Conservation (phyloP, 1,140 invertebrate species). For the Artemia franciscana region DNA sequence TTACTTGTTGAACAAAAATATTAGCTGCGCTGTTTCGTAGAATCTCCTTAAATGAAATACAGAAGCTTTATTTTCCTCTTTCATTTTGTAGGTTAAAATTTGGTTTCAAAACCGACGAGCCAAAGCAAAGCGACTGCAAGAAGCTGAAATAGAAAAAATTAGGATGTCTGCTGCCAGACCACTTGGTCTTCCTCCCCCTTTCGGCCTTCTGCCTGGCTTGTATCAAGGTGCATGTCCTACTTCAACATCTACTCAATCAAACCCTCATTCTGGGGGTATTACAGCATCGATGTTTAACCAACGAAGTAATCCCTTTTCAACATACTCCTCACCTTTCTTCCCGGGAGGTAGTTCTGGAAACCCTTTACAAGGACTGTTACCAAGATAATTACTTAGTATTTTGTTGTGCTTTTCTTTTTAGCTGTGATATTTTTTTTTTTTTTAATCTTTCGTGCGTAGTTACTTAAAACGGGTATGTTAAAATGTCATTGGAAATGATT, state of each 20-base stretch:
- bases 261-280: not conserved
- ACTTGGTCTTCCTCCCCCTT: conserved; percentile 15
- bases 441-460: not conserved
- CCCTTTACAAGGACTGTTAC: not conserved
- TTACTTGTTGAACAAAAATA: too few relatives aligned
- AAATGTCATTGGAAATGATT: too few relatives aligned
- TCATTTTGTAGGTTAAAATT: conserved; percentile 29
- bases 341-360: not conserved
- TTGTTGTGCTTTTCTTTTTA: not conserved
- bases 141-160: conserved; percentile 27
- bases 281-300: not conserved
- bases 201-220: conserved; percentile 11
- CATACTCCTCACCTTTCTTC: not conserved
- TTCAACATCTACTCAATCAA: not conserved
- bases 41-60: too few relatives aligned
- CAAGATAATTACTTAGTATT: not conserved
- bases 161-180: conserved; percentile 25
- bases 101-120: conserved; percentile 36
- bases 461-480: not conserved
- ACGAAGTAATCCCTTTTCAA: not conserved
- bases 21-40: too few relatives aligned
- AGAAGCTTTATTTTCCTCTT: too few relatives aligned
- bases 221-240: not conserved
- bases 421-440: not conserved
- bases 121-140: conserved; percentile 32